These are phyloP conservation scores for Epizoanthus ramosus DNA, from an alignment of 92 coral and sea anemone genomes.

Conservation along the genomic window DNA sequence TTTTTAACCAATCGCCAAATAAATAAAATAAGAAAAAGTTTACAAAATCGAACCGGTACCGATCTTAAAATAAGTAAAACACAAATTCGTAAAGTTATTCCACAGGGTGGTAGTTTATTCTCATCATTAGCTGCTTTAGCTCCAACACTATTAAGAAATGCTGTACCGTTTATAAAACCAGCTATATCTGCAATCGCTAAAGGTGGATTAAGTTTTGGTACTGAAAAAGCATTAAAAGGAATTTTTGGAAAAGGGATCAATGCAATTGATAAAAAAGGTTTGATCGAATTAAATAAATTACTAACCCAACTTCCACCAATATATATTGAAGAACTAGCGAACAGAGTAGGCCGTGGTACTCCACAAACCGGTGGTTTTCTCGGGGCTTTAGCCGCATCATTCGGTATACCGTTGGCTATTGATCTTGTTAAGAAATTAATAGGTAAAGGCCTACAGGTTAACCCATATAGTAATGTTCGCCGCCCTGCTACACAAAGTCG, in stretches of 20 bases:
- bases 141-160: neutral
- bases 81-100: slow-evolving; percentile 2
- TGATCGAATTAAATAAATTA: neutral
- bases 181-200: slow-evolving; percentile 5
- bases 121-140: neutral
- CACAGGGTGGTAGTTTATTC: neutral
- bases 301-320: neutral
- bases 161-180: neutral
- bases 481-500: no score
- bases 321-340: neutral
- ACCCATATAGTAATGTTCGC: neutral
- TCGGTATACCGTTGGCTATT: neutral
- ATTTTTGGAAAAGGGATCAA: no score
- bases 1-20: no score
- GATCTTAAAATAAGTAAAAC: neutral
- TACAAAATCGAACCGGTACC: neutral
- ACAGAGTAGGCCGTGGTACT: neutral
- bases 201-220: slow-evolving; percentile 13
- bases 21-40: no score
- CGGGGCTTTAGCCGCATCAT: neutral
- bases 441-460: neutral
- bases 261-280: neutral
- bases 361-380: neutral
- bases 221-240: neutral
- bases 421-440: neutral